Evolutionary conservation across 2,888 invertebrate species (phyloP).

Genomic region (Deladenus siricidicola): DNA sequence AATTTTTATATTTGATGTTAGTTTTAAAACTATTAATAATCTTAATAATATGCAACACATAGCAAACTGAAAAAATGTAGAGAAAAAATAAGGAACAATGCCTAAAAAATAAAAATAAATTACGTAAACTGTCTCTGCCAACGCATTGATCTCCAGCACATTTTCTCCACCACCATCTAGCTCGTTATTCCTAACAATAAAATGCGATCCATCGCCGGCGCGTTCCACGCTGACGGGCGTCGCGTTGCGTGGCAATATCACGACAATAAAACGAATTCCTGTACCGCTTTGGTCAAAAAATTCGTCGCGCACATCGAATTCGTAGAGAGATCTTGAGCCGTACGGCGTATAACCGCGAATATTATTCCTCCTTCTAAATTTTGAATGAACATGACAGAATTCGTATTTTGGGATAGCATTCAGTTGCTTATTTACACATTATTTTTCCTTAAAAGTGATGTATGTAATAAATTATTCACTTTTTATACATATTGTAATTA

Average conservation of each 20-base stretch:
- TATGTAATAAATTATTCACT: slow-evolving; percentile 2
- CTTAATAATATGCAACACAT: too few species aligned
- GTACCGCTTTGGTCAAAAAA: slow-evolving; percentile 31
- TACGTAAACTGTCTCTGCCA: slow-evolving; percentile 33
- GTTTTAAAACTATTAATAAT: too few species aligned
- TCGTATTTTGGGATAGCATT: too few species aligned
- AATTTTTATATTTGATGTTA: too few species aligned
- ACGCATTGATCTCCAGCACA: slow-evolving; percentile 23
- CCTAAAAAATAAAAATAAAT: background rate
- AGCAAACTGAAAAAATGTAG: too few species aligned
- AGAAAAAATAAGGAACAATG: slow-evolving; percentile 7
- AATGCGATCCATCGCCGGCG: background rate
- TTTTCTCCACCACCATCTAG: slow-evolving; percentile 25
- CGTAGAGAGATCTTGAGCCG: slow-evolving; percentile 31
- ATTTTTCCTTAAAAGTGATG: background rate
- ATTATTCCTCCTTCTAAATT: slow-evolving; percentile 33
- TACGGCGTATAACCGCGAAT: slow-evolving; percentile 50
- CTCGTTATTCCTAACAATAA: slow-evolving; percentile 11
- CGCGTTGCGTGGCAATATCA: slow-evolving; percentile 32
- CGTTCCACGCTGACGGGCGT: slow-evolving; percentile 1
- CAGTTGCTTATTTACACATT: too few species aligned
- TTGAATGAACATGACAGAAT: background rate
- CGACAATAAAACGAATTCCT: slow-evolving; percentile 40
- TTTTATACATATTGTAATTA: background rate
- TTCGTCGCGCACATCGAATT: slow-evolving; percentile 27